Base-by-base conservation (phyloP, 2,888 invertebrate genomes). In the Koerneria pararmatus region DNA sequence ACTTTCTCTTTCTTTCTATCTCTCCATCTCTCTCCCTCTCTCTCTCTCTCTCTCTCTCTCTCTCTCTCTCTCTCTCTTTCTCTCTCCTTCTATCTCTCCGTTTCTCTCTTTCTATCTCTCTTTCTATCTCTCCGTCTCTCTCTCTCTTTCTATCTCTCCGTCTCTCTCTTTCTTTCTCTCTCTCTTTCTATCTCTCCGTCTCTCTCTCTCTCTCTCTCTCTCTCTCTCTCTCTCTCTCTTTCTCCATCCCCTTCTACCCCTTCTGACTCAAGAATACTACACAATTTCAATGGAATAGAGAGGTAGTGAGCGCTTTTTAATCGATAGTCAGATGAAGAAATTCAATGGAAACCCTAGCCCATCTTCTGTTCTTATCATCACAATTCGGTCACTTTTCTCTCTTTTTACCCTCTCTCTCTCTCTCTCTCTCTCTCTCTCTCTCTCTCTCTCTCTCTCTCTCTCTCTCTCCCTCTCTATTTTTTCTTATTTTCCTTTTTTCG, bases 151-250 rank as follows among this genome's bases (percentile, higher is more conserved):
- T 22, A n/a, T 69, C 54, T 53, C 60, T 49, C 41, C 46, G 48
- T 15, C 29, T 57, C 62, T 56, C 57, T 69, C 59, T 32, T 24
- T 56, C 53, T 46, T 61, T 62, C 48, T 22, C 59, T 69, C 61
- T 57, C 60, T 59, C 32, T 63, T 58, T 41, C 53, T 49, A 53
- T 59, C 62, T 66, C 60, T 66, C 66, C 66, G 63, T 66, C 63
- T 62, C 66, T 59, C 63, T 49, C 24, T 19, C 24, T 15, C 54
- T 15, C 54, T n/a, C 54, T 24, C 24, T 24, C 54, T 15, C n/a
- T 24, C 11, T 15, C n/a, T 24, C 15, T 53, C 54, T 24, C 15
- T 41, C n/a, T 41, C 46, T n/a, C 46, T 15, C n/a, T n/a, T n/a
- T n/a, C 46, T 11, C n/a, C 46, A 41, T 41, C 46, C n/a, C 46